Evolutionary conservation across 2,797 vertebrate species (phyloP).

Genomic region (Pseudochromis fuscus): DNA sequence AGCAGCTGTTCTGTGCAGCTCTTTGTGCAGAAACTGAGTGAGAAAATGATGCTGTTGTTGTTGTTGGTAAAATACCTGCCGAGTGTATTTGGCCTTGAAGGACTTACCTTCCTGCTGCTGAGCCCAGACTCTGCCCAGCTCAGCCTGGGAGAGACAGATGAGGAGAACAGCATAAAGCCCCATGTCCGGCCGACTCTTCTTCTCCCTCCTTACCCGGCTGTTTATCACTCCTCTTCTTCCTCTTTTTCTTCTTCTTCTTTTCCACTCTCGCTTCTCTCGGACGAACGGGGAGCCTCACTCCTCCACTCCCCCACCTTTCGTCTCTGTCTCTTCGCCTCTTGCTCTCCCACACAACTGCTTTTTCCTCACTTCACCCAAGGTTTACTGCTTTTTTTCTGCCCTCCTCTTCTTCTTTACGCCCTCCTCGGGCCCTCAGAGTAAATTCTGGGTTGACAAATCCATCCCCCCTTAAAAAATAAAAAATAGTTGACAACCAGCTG

Average conservation of each 20-base stretch:
- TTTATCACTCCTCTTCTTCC: conserved; percentile 59
- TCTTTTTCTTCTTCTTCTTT: neutral
- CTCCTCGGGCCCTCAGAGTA: conserved; percentile 54
- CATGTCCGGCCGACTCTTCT: conserved; percentile 80
- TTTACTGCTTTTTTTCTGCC: conserved; percentile 56
- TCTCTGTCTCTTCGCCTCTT: conserved; percentile 47
- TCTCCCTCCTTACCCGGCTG: conserved; percentile 70
- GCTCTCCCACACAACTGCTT: conserved; percentile 64
- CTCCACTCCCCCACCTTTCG: conserved; percentile 67
- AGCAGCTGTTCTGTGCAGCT: neutral
- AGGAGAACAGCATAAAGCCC: conserved; percentile 84
- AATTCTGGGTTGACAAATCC: conserved; percentile 68
- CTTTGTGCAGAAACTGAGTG: neutral
- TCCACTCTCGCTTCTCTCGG: conserved; percentile 43
- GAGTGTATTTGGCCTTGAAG: too few relatives aligned
- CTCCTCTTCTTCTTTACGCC: conserved; percentile 31
- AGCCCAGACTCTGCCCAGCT: conserved; percentile 83
- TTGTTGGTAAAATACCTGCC: too few relatives aligned
- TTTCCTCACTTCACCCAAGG: conserved; percentile 64
- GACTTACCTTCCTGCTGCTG: conserved; percentile 82
- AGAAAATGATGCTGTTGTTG: neutral
- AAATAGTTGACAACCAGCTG: conserved; percentile 66
- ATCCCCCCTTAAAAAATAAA: too few relatives aligned
- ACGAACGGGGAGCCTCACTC: conserved; percentile 63
- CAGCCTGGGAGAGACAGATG: conserved; percentile 86